Evolutionary conservation across 2,113 vertebrate genomes (phyloP).

Genomic region (Tenebrosternarchus preto): DNA sequence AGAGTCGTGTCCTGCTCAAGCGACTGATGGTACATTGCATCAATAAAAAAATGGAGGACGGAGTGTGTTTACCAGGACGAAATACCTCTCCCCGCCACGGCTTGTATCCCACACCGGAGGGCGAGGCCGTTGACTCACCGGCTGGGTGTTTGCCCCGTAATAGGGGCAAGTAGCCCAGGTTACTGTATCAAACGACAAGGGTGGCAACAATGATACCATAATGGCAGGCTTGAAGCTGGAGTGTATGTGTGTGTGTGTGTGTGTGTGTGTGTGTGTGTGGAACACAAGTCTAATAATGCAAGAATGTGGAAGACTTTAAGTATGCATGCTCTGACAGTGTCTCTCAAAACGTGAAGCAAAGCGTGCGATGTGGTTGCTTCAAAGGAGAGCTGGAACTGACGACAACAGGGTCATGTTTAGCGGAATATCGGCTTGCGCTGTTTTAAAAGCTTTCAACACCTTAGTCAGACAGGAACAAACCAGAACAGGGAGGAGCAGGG

Average conservation of each 20-base stretch:
- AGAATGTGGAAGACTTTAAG: slow-evolving; percentile 5
- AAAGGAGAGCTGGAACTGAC: slow-evolving; percentile 35
- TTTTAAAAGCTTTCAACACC: slow-evolving; percentile 29
- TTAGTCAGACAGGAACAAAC: slow-evolving; percentile 7
- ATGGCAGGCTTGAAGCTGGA: slow-evolving; percentile 19
- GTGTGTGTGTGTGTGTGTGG: background rate
- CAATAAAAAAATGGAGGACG: slow-evolving; percentile 57
- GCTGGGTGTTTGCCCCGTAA: slow-evolving; percentile 27
- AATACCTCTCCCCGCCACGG: background rate
- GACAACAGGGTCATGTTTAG: slow-evolving; percentile 30
- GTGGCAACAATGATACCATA: slow-evolving; percentile 35
- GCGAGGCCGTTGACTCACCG: background rate
- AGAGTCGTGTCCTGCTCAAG: slow-evolving; percentile 44
- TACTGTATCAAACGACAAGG: slow-evolving; percentile 23
- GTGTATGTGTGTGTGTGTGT: too few species aligned
- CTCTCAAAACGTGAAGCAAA: slow-evolving; percentile 38
- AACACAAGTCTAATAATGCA: slow-evolving; percentile 35
- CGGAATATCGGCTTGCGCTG: slow-evolving; percentile 42
- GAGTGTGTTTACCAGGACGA: slow-evolving; percentile 19
- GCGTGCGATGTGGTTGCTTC: slow-evolving; percentile 20
- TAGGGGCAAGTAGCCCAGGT: slow-evolving; percentile 27
- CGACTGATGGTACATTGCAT: slow-evolving; percentile 44
- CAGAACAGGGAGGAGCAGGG: too few species aligned
- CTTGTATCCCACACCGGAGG: background rate
- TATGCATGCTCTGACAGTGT: background rate